Evolutionary conservation across 1,140 invertebrate species (phyloP), one percentile per base, ranked within the genome.

Genomic region (Copidosoma floridanum): DNA sequence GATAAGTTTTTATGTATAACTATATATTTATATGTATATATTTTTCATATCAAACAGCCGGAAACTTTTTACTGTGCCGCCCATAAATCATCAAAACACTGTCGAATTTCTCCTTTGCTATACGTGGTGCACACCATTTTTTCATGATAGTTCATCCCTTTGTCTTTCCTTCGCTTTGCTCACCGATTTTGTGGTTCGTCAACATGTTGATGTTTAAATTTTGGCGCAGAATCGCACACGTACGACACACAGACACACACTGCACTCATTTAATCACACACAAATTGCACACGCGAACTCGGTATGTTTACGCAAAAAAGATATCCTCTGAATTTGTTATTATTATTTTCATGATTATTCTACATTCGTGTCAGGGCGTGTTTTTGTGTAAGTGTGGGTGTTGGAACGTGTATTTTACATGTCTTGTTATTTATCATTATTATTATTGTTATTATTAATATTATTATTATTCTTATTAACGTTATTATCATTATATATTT

Each of bases 181-280:
- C n/a, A 23, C 16, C 21, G 16, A 27, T 51, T 40, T 48, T 41
- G 27, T 23, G 14, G 21, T 18, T 29, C n/a, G 12, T 18, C 12
- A n/a, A n/a, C n/a, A n/a, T n/a, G n/a, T n/a, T 21, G 23, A 21
- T 16, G 27, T 37, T 24, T 2, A 27, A 16, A 56, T 59, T 38
- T 55, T 48, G 54, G 38, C 44, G 51, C 23, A 59, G 21, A 59
- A 41, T 59, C 50, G 51, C 24, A 63, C 61, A 44, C 50, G 37
- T 51, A 38, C 50, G 48, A 51, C 48, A 51, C 38, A 43, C 38
- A 48, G 16, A 41, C 40, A 59, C 48, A 27, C 48, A 59, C 47
- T 23, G 12, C 38, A 53, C 29, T 47, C 5, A 40, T 4, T n/a
- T n/a, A n/a, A n/a, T n/a, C n/a, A n/a, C n/a, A n/a, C n/a, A n/a